These are phyloP conservation scores for Antennarius maculatus DNA, from an alignment of 2,797 vertebrate genomes.

Conservation along the genomic window DNA sequence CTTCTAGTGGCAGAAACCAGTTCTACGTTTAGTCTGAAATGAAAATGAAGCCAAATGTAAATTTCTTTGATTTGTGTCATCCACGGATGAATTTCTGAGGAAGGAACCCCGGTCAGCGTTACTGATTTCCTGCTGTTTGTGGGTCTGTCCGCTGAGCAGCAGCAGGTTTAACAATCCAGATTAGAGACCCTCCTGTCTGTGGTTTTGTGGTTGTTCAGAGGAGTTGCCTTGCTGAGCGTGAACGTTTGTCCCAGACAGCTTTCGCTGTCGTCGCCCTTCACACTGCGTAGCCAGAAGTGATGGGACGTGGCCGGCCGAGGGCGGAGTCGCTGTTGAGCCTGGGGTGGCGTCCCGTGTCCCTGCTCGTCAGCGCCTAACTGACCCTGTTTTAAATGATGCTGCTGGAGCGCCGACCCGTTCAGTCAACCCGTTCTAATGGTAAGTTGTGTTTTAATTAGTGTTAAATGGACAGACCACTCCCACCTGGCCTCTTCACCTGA, in stretches of 20 bases:
- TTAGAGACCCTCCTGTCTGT: too few relatives aligned
- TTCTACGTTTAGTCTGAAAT: constrained; percentile 3
- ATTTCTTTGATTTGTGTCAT: background rate
- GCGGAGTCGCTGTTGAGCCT: background rate
- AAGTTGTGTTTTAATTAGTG: too few relatives aligned
- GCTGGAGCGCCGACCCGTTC: too few relatives aligned
- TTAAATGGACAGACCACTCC: too few relatives aligned
- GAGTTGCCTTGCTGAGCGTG: too few relatives aligned
- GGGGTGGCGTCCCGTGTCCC: background rate
- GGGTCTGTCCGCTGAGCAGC: background rate
- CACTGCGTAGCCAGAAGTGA: background rate
- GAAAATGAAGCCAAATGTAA: constrained; percentile 10
- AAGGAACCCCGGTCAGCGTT: constrained; percentile 1
- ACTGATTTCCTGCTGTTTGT: background rate
- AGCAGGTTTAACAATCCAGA: background rate
- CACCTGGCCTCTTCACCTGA: too few relatives aligned
- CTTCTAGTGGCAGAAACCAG: constrained; percentile 4
- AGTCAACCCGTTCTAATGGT: too few relatives aligned
- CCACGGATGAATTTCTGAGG: background rate
- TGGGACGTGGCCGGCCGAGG: background rate
- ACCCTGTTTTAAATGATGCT: background rate
- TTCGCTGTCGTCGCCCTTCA: background rate
- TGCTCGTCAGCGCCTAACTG: background rate
- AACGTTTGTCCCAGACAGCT: background rate
- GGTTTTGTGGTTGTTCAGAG: too few relatives aligned